phyloP scores from a whole-genome alignment of 37 sponge, comb jelly and placozoan genomes.

The Halichondria panicea region DNA sequence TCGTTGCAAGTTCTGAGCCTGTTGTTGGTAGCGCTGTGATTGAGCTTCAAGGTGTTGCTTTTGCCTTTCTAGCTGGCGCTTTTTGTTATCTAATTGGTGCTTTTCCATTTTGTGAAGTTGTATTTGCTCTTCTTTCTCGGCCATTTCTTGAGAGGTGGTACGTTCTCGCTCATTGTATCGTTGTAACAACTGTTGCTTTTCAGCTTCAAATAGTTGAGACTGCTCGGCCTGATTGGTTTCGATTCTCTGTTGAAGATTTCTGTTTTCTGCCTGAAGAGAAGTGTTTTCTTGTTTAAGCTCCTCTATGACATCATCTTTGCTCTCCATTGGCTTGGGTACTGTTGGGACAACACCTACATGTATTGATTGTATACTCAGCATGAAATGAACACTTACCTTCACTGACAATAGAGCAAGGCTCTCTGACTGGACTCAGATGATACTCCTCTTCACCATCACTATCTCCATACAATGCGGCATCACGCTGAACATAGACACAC shows the following conservation, averaged over 20 bases:
- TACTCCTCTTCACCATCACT: not conserved
- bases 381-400: not conserved
- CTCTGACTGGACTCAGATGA: no score
- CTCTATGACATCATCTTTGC: not conserved
- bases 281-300: not conserved
- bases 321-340: not conserved
- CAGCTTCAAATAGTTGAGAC: no score
- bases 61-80: not conserved
- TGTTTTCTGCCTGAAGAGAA: no score
- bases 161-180: no score
- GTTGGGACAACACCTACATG: not conserved
- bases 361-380: not conserved
- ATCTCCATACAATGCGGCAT: not conserved
- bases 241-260: no score
- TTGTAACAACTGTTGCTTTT: no score
- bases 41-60: no score
- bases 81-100: not conserved
- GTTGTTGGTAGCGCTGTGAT: slow-evolving; percentile 9
- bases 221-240: no score
- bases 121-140: not conserved
- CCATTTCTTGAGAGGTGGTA: no score
- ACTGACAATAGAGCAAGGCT: no score
- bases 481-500: not conserved
- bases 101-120: not conserved
- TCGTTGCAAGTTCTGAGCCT: slow-evolving; percentile 6